Evolutionary conservation across 2,113 vertebrate genomes (phyloP).

Genomic region (Mesitornis unicolor): DNA sequence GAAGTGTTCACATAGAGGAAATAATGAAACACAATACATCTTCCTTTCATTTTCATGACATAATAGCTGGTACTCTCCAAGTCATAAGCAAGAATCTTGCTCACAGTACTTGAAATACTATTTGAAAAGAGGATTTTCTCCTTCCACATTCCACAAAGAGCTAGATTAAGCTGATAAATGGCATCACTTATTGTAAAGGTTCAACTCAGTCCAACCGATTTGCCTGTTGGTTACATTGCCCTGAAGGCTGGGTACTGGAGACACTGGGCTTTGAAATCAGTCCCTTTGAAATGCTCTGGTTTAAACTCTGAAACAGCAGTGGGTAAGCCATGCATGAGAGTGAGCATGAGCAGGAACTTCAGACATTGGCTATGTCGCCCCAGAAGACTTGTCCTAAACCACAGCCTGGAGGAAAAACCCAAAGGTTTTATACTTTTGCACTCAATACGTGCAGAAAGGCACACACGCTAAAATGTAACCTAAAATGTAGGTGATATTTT

Average conservation of each 20-base stretch:
- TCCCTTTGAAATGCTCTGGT: not conserved
- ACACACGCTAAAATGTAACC: not conserved
- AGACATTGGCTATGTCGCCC: not conserved
- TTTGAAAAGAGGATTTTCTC: not conserved
- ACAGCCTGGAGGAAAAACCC: not conserved
- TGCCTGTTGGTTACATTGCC: not conserved
- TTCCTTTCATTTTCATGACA: not conserved
- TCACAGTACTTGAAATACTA: not conserved
- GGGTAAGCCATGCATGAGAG: not conserved
- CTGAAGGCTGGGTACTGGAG: not conserved
- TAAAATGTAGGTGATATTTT: not conserved
- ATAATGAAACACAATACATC: not conserved
- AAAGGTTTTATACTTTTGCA: not conserved
- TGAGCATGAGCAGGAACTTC: accelerated
- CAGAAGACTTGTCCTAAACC: not conserved
- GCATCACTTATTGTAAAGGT: not conserved
- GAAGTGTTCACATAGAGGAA: not conserved
- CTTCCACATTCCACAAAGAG: not conserved
- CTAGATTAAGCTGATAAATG: not conserved
- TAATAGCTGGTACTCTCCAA: not conserved
- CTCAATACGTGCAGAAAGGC: not conserved
- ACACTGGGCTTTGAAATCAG: not conserved
- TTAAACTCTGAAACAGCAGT: not conserved
- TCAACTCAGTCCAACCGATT: not conserved
- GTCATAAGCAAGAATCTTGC: not conserved